phyloP scores from a whole-genome alignment of 2,797 vertebrate species.

The Prionace glauca region DNA sequence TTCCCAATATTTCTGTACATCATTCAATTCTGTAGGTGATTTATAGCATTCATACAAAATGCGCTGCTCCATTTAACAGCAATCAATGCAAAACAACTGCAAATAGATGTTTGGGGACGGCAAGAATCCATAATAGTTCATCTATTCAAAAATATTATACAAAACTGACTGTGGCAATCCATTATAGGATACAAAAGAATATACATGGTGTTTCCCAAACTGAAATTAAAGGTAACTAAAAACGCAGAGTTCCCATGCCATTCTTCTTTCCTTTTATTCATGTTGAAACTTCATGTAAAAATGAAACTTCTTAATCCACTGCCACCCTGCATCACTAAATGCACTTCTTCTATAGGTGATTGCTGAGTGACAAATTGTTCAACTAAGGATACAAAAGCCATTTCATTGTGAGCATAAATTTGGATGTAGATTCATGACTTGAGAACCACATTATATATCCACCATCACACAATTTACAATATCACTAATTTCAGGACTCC shows the following conservation, averaged over 20 bases:
- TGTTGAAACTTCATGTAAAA: neutral
- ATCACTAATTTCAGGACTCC: neutral
- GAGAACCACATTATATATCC: neutral
- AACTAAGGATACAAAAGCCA: neutral
- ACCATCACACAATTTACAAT: neutral
- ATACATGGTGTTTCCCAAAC: neutral
- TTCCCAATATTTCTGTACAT: neutral
- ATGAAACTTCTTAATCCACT: neutral
- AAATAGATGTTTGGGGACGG: neutral
- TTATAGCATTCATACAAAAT: neutral
- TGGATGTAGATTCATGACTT: neutral
- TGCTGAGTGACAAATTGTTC: neutral
- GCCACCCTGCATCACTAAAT: neutral
- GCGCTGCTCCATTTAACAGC: neutral
- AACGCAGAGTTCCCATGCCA: neutral
- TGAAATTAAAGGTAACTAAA: neutral
- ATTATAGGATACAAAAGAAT: neutral
- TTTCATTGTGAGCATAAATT: neutral
- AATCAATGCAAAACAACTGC: neutral
- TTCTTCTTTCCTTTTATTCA: neutral
- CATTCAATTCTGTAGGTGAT: neutral
- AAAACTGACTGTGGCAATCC: neutral
- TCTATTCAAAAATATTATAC: neutral
- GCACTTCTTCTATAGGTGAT: neutral
- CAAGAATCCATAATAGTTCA: neutral